Evolutionary conservation across 2,113 vertebrate species (phyloP).

Genomic region (Rostratula benghalensis): DNA sequence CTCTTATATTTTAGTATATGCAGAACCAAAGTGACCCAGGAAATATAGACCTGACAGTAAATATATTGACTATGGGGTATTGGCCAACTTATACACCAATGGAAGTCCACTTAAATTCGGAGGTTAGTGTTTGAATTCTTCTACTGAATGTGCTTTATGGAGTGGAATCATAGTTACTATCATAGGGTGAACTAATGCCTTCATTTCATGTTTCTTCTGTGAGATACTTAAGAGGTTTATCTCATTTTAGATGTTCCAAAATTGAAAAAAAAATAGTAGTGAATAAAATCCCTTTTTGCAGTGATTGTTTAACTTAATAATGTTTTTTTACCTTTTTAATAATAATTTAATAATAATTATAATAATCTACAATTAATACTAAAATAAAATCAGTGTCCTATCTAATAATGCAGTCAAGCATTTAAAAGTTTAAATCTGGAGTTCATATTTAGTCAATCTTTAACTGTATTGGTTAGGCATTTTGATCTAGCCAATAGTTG

Average conservation of each 20-base stretch:
- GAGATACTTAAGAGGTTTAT: neutral
- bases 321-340: neutral
- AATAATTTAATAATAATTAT: neutral
- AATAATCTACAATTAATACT: neutral
- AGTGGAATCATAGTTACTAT: neutral
- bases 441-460: neutral
- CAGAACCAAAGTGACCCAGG: slow-evolving; percentile 82
- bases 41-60: slow-evolving; percentile 83
- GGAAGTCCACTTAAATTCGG: slow-evolving; percentile 82
- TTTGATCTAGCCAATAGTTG: neutral
- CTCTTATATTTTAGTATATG: slow-evolving; percentile 74
- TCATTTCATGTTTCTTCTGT: neutral
- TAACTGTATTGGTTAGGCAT: neutral
- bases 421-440: neutral
- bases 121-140: slow-evolving; percentile 65
- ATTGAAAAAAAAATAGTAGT: neutral
- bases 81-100: slow-evolving; percentile 84
- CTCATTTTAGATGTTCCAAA: neutral
- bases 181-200: neutral
- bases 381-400: neutral
- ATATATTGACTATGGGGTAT: slow-evolving; percentile 85
- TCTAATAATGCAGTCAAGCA: neutral
- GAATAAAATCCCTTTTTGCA: neutral
- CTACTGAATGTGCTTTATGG: neutral
- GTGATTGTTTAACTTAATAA: neutral